Evolutionary conservation across 2,888 invertebrate species (phyloP), one percentile per base, ranked within the genome.

Genomic region (Plebejus argus): DNA sequence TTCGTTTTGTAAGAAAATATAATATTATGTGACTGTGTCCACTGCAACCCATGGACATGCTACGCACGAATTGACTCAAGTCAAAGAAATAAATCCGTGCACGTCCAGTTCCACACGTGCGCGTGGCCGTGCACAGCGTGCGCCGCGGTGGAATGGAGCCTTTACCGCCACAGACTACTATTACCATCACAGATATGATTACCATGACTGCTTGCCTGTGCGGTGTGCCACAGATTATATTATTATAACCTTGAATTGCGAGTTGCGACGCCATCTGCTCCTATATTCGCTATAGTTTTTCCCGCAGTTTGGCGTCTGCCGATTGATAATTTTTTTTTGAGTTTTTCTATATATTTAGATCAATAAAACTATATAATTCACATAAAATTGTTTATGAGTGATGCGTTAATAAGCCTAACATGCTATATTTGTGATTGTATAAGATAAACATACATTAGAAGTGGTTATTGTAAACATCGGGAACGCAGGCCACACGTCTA

Each of bases 251-350:
- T 80, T 82, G 82, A 82, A 78, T 76, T 82, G 80, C 81, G 82
- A 82, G 78, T 76, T 82, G 80, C 81, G 76, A 79, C 76, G 79
- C 79, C 76, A 80, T 76, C 74, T 81, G 81, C 76, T 82, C 87
- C 92, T 86, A 92, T 88, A 92, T 94, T 94, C 93, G 86, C 86
- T 87, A 88, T 92, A 93, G 93, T 94, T 93, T 93, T 93, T 93
- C 92, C 92, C 92, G 91, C 91, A 93, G 92, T 92, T 94, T 94
- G 92, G 94, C 94, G 94, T 94, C 94, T 86, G 90, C 91, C 85
- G 89, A 86, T 87, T 89, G 91, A 88, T 88, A 88, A 87, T 86
- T 85, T 86, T n/a, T n/a, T n/a, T n/a, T n/a, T n/a, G n/a, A 85
- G 87, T 82, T 89, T 92, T 92, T 90, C 89, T 90, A 89, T 92